Base-by-base conservation (phyloP, 2,797 vertebrate genomes). In the Threskiornis aethiopicus region DNA sequence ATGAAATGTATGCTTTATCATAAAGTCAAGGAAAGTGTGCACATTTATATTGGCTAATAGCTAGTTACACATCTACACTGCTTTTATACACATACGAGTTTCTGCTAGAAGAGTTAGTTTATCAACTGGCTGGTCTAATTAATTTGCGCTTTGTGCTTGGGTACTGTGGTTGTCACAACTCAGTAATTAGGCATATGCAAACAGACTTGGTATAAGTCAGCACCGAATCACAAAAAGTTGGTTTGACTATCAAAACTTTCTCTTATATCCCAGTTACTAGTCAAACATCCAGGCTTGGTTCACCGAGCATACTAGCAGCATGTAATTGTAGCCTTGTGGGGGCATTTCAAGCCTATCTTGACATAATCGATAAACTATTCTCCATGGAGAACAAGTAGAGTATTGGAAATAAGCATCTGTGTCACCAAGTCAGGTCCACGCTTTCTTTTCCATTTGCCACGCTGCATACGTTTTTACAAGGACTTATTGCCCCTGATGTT, bases 281-380 rank as follows among this genome's bases (percentile, higher is more conserved):
- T 75, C 52, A 77, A 80, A 33, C 19, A 57, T 2, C 3, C 29
- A 66, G 37, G 46, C 58, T 66, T 54, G 67, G 78, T 44, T 84
- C 66, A 83, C 71, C 59, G 59, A 80, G 39, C 84, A 72, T n/a
- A 21, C 37, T 20, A 49, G 61, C 41, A 39, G 33, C 0, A 4
- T 17, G 18, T 44, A 78, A 39, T 28, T 83, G 69, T 10, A 42
- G 67, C 57, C 47, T 78, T 29, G 47, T 24, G 39, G 54, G 65
- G 49, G 14, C 57, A 57, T 54, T 93, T 86, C 88, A 93, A 81
- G 76, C 20, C 72, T 61, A 42, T 22, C 61, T 49, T 78, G 76
- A 84, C 52, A 84, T 49, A 91, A 93, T 94, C 94, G 84, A 90
- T 94, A 91, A 95, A 33, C 57, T 57, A 41, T 86, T 93, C 72